These are phyloP conservation scores for Zygothrica quintamaculata DNA, from an alignment of 2,888 invertebrate species.

Conservation along the genomic window DNA sequence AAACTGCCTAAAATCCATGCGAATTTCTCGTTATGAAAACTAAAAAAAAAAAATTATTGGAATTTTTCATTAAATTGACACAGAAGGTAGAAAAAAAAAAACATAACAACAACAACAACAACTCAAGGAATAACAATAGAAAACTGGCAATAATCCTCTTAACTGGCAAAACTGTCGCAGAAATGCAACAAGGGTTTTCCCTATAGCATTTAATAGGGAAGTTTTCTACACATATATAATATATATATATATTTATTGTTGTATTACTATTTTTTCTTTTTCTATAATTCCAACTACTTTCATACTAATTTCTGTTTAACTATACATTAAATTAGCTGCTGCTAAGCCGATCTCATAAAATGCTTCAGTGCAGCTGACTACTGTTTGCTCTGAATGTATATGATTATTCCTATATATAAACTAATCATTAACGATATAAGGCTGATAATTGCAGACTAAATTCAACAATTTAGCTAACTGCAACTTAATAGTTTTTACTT, in stretches of 20 bases:
- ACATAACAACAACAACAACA: slow-evolving; percentile 9
- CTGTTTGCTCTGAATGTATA: too few species aligned
- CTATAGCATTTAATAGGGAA: slow-evolving; percentile 19
- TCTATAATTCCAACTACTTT: slow-evolving; percentile 48
- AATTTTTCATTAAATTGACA: slow-evolving; percentile 75
- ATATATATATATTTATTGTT: slow-evolving; percentile 5
- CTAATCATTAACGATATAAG: too few species aligned
- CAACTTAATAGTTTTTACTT: too few species aligned
- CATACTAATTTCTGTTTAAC: slow-evolving; percentile 25
- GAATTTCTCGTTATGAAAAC: slow-evolving; percentile 53
- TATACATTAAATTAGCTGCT: slow-evolving; percentile 5
- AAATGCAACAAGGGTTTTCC: slow-evolving; percentile 50
- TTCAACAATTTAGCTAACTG: too few species aligned
- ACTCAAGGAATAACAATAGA: slow-evolving; percentile 13
- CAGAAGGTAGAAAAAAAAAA: slow-evolving; percentile 52
- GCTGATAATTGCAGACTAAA: too few species aligned
- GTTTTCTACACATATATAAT: slow-evolving; percentile 19
- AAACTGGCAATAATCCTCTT: slow-evolving; percentile 65
- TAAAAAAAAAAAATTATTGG: slow-evolving; percentile 33
- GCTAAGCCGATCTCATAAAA: slow-evolving; percentile 41
- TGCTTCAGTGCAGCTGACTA: slow-evolving; percentile 41
- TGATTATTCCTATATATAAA: too few species aligned
- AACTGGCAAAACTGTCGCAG: slow-evolving; percentile 76
- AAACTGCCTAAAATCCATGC: slow-evolving; percentile 48
- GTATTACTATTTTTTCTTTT: slow-evolving; percentile 8